These are phyloP conservation scores for Botrylloides violaceus DNA, from an alignment of 23 tunicate genomes.

Conservation along the genomic window DNA sequence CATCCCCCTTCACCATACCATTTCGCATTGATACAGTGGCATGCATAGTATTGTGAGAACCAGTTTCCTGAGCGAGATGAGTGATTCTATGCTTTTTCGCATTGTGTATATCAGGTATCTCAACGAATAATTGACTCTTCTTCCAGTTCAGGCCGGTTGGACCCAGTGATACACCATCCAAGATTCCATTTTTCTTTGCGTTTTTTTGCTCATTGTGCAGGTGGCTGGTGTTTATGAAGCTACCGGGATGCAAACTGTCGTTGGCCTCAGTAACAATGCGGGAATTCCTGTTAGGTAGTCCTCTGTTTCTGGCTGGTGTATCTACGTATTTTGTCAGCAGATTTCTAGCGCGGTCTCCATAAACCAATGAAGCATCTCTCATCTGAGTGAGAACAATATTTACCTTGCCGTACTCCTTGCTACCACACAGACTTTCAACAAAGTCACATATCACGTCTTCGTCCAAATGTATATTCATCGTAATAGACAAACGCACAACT, in stretches of 20 bases:
- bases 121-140: neutral
- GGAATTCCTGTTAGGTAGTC: neutral
- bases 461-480: neutral
- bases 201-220: neutral
- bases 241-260: neutral
- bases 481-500: constrained; percentile 10
- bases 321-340: neutral
- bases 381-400: neutral
- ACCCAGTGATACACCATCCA: neutral
- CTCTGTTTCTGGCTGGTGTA: neutral
- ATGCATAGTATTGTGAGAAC: neutral
- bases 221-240: neutral
- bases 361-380: neutral
- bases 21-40: neutral
- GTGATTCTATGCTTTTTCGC: no score
- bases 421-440: neutral
- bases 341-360: neutral
- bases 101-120: neutral
- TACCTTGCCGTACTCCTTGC: neutral
- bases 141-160: neutral
- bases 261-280: neutral
- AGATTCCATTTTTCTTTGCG: neutral
- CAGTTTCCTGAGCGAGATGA: neutral
- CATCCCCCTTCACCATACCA: neutral
- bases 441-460: constrained; percentile 6